Percentiles rank a stretch among this genome's conserved stretches.
These are phyloP conservation scores for Epinotia ramella DNA, from an alignment of 2,888 invertebrate genomes.

Conservation along the genomic window DNA sequence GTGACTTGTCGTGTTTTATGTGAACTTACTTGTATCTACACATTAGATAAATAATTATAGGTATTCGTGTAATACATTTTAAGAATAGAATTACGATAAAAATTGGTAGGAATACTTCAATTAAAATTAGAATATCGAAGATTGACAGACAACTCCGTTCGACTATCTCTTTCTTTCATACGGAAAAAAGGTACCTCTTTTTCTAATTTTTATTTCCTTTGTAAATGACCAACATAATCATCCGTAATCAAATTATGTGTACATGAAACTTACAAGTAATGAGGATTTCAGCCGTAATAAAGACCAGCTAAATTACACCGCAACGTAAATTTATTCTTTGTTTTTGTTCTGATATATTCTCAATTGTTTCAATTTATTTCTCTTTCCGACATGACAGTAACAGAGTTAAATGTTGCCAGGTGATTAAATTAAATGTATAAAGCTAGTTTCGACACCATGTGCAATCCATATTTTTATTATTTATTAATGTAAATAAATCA, in stretches of 20 bases:
- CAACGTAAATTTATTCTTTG: slow-evolving; percentile 52
- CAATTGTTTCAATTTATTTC: slow-evolving; percentile 64
- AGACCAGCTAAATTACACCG: slow-evolving; percentile 55
- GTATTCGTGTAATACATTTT: not conserved
- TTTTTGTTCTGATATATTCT: slow-evolving; percentile 57
- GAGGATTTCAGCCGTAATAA: slow-evolving; percentile 51
- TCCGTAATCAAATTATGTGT: slow-evolving; percentile 13
- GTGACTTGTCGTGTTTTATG: slow-evolving; percentile 9
- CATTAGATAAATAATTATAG: slow-evolving; percentile 3
- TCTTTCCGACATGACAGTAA: slow-evolving; percentile 48
- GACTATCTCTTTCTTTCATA: slow-evolving; percentile 56
- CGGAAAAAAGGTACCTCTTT: slow-evolving; percentile 45
- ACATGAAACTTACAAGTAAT: slow-evolving; percentile 54
- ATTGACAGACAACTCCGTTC: slow-evolving; percentile 57
- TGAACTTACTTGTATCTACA: not conserved
- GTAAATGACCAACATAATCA: slow-evolving; percentile 36
- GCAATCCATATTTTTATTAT: no score
- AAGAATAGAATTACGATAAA: slow-evolving; percentile 4
- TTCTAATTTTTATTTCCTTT: slow-evolving; percentile 43
- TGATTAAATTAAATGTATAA: slow-evolving; percentile 17
- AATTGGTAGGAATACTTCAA: slow-evolving; percentile 35
- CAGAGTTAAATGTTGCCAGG: slow-evolving; percentile 34
- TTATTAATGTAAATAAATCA: no score
- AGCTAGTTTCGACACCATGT: not conserved
- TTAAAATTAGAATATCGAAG: slow-evolving; percentile 47